Percentiles rank a stretch among this genome's conserved stretches.
Evolutionary conservation across 2,113 vertebrate species (phyloP).

Genomic region (Rhizomys pruinosus): DNA sequence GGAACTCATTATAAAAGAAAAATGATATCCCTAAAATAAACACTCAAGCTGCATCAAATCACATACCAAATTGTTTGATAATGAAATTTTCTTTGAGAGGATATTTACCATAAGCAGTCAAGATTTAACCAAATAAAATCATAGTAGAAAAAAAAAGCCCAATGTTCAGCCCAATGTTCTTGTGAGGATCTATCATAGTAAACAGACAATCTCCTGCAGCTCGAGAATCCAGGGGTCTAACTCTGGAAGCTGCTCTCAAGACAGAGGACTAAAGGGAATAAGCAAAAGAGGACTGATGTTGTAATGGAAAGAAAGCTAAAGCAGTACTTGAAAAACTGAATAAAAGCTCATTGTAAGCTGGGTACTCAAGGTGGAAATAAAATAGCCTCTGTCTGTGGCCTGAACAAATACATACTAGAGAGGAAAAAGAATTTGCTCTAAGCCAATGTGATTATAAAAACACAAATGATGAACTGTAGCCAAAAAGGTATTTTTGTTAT

Average conservation of each 20-base stretch:
- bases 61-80: constrained; percentile 74
- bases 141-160: constrained; percentile 46
- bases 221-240: constrained; percentile 41
- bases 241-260: constrained; percentile 32
- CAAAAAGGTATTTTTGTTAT: background rate
- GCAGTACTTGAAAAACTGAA: constrained; percentile 43
- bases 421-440: background rate
- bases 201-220: constrained; percentile 63
- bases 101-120: constrained; percentile 77
- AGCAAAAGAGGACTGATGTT: constrained; percentile 54
- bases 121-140: constrained; percentile 78
- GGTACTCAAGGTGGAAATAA: constrained; percentile 17
- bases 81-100: constrained; percentile 76
- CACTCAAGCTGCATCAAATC: constrained; percentile 68
- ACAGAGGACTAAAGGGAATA: constrained; percentile 45
- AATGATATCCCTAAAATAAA: constrained; percentile 71
- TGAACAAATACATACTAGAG: background rate
- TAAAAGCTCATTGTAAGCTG: constrained; percentile 39
- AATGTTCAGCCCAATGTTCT: constrained; percentile 69
- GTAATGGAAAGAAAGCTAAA: constrained; percentile 43
- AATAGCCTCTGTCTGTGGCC: constrained; percentile 12
- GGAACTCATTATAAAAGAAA: constrained; percentile 75
- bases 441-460: constrained; percentile 13
- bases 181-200: constrained; percentile 63
- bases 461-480: background rate